Evolutionary conservation across 2,797 vertebrate species (phyloP).

Genomic region (Buceros bicornis): DNA sequence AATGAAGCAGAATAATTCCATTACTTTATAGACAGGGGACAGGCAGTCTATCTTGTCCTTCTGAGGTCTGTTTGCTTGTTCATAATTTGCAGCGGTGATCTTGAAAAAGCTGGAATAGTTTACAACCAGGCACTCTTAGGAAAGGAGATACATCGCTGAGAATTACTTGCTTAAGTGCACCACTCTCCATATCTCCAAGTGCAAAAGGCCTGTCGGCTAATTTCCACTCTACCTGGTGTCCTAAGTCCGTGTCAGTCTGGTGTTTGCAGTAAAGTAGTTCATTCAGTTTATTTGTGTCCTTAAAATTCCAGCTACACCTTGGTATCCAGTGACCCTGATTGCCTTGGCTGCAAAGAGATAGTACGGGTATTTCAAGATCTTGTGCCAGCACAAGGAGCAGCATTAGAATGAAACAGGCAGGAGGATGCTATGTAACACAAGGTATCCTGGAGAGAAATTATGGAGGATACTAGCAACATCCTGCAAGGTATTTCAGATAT

Average conservation of each 20-base stretch:
- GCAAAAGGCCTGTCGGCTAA: background rate
- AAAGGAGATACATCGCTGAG: background rate
- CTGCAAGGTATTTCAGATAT: conserved; percentile 2
- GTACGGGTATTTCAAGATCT: conserved; percentile 10
- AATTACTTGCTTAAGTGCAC: background rate
- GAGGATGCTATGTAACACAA: background rate
- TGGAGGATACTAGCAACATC: background rate
- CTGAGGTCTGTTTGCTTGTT: background rate
- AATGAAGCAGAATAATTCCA: conserved; percentile 41
- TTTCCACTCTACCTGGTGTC: background rate
- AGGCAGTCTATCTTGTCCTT: background rate
- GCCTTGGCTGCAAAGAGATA: conserved; percentile 13
- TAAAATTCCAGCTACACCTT: background rate
- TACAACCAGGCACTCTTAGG: background rate
- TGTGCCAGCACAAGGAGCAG: conserved; percentile 1
- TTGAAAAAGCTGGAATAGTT: background rate
- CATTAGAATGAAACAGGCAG: background rate
- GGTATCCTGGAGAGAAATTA: conserved; percentile 5
- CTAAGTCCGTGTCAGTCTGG: background rate
- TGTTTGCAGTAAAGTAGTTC: background rate
- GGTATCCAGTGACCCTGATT: background rate
- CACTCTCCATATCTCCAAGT: background rate
- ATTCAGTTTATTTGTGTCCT: background rate
- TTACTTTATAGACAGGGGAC: background rate
- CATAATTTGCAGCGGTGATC: background rate